Conservation (phyloP, 2,113 vertebrate species). For the Drymodes brunneopygia region DNA sequence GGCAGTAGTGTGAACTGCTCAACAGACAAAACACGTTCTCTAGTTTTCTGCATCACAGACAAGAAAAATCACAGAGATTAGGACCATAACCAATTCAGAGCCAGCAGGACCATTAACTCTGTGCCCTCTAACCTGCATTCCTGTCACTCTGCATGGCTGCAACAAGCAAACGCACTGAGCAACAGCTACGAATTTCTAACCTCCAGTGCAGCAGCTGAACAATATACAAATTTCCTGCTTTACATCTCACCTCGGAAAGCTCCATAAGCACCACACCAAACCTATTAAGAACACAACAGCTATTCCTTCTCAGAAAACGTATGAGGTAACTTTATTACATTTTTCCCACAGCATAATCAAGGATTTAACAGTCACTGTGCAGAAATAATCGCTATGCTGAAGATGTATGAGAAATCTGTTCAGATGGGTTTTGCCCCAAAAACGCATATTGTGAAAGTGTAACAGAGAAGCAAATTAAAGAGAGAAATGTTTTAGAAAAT, state of each 20-base stretch:
- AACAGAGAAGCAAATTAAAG: constrained; percentile 38
- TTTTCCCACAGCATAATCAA: background rate
- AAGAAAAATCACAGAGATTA: background rate
- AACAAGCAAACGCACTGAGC: fast-evolving
- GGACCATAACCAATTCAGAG: background rate
- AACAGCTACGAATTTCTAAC: background rate
- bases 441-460: background rate
- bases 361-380: background rate
- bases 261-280: background rate
- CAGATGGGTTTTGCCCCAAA: background rate
- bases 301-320: background rate
- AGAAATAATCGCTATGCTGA: background rate
- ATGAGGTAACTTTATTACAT: background rate
- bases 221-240: background rate
- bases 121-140: background rate
- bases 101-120: background rate
- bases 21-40: background rate
- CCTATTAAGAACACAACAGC: background rate
- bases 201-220: background rate
- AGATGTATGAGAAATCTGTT: background rate
- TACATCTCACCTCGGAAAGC: background rate
- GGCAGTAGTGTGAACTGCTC: background rate
- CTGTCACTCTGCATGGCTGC: background rate
- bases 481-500: background rate
- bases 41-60: background rate